Conservation (phyloP, 2,113 vertebrate genomes). For the Tretioscincus oriximinensis region DNA sequence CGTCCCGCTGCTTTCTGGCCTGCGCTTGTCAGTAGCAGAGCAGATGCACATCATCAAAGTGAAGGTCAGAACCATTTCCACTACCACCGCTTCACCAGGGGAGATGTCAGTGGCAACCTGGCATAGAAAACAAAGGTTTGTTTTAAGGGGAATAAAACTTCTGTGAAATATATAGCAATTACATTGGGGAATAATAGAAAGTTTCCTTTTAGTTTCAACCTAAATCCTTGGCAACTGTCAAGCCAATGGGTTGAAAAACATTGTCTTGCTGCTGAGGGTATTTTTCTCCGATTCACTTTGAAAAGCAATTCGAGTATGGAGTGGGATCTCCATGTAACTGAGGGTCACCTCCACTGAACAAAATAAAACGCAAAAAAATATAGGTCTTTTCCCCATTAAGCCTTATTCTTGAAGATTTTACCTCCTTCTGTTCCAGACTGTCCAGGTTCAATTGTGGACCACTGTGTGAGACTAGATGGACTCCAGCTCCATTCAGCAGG, state of each 20-base stretch:
- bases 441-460: no score
- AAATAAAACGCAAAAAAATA: background rate
- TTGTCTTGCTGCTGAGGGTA: no score
- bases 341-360: background rate
- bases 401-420: no score
- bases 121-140: background rate
- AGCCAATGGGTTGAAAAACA: no score
- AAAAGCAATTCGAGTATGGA: no score
- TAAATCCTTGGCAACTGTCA: no score
- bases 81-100: conserved; percentile 53
- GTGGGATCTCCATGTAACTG: no score
- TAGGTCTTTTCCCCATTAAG: no score
- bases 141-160: background rate
- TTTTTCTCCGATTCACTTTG: no score
- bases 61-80: conserved; percentile 69
- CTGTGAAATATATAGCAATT: background rate
- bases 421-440: no score
- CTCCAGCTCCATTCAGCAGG: no score
- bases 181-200: background rate
- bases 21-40: conserved; percentile 60
- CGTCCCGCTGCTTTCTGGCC: conserved; percentile 49
- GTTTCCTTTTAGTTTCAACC: background rate
- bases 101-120: conserved; percentile 52
- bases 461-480: no score
- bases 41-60: conserved; percentile 70